Evolutionary conservation across 2,888 invertebrate species (phyloP).

Genomic region (Pogonocherus hispidulus): DNA sequence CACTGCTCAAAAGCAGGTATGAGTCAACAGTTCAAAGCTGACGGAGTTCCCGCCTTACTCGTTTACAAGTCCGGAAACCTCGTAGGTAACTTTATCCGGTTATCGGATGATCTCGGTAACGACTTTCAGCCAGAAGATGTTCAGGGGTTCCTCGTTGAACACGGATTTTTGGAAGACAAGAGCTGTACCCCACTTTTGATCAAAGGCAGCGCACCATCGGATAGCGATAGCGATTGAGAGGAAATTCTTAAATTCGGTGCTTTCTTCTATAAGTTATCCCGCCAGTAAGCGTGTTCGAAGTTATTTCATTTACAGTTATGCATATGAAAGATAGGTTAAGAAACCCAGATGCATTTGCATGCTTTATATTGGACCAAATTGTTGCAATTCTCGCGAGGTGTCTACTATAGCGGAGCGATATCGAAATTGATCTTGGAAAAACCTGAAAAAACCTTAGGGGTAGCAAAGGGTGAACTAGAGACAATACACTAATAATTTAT

Average conservation of each 20-base stretch:
- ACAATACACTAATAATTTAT: no score
- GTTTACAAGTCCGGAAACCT: constrained; percentile 92
- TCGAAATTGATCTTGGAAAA: no score
- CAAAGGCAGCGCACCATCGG: constrained; percentile 61
- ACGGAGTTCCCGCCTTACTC: constrained; percentile 92
- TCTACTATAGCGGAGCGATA: no score
- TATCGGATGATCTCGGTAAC: constrained; percentile 89
- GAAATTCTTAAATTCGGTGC: neutral
- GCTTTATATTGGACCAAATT: no score
- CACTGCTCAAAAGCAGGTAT: constrained; percentile 86
- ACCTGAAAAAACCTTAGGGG: no score
- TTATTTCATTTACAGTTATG: no score
- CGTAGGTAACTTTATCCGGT: constrained; percentile 91
- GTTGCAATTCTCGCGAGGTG: no score
- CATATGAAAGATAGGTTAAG: no score
- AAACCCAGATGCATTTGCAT: no score
- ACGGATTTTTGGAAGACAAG: constrained; percentile 84
- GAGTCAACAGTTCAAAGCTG: constrained; percentile 86
- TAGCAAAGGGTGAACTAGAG: no score
- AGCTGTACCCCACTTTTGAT: constrained; percentile 71
- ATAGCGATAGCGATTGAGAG: constrained; percentile 55
- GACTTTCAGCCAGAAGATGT: constrained; percentile 93
- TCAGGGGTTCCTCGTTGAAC: constrained; percentile 90
- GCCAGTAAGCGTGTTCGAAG: no score
- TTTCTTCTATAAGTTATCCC: neutral